Evolutionary conservation across 2,797 vertebrate species (phyloP), one percentile per base, ranked within the genome.

Genomic region (Clarias laeviceps): DNA sequence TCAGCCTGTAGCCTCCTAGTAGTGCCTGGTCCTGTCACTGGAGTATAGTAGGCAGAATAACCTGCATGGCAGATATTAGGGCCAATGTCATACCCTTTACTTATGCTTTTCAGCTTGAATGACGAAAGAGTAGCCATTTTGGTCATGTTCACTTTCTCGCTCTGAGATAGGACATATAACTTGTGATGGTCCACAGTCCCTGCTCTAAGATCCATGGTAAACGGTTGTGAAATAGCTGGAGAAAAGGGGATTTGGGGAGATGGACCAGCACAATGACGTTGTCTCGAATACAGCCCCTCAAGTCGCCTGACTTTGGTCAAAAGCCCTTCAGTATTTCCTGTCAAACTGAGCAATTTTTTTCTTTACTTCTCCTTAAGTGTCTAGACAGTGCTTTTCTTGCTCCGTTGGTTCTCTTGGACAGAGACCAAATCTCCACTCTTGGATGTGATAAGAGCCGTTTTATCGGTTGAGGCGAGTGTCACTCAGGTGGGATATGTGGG

Each of bases 311-410:
- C 92, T 91, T 92, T 93, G 89, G 92, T 93, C 91, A 94, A 93
- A 95, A 92, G 88, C 87, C 93, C 93, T 93, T 95, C 94, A 94
- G 93, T 95, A 94, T 94, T 94, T 95, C 91, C 93, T 95, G 94
- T 95, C 94, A 96, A 94, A 95, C 92, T 85, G 92, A 91, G 92
- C 94, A 94, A 94, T 94, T 94, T 94, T 93, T 85, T 34, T 93
- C 93, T 93, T 94, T 94, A 93, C 93, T 93, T 95, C 94, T 90
- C 93, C 93, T 95, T 94, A 94, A 95, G 94, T 95, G 95, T 96
- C 95, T 95, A 95, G 95, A 95, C 95, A 94, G 94, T 95, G 95
- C 94, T 95, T 94, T 95, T 94, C 91, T 93, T 95, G 95, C 94
- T 95, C 93, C 90, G 92, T 90, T 95, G 94, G 92, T 94, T 95